Evolutionary conservation across 2,113 vertebrate genomes (phyloP).

Genomic region (Lampris megalopsis): DNA sequence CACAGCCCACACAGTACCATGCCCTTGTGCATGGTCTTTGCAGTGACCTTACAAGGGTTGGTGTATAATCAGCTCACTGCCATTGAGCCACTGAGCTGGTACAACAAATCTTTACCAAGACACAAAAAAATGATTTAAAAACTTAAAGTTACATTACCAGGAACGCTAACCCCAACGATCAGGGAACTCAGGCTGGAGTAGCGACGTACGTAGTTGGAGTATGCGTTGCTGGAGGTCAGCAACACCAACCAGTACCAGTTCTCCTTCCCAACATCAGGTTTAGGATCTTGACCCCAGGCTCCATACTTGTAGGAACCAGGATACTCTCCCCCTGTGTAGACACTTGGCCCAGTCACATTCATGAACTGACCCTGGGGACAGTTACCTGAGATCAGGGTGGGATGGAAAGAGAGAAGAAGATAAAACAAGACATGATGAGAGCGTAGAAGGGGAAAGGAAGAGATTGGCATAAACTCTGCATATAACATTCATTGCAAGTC

Average conservation of each 20-base stretch:
- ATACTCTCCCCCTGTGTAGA: constrained; percentile 70
- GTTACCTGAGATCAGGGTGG: constrained; percentile 45
- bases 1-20: too few relatives aligned
- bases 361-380: constrained; percentile 69
- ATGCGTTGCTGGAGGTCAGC: constrained; percentile 70
- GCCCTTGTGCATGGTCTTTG: too few relatives aligned
- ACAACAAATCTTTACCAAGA: too few relatives aligned
- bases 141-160: constrained; percentile 28
- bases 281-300: constrained; percentile 81
- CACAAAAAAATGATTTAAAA: not conserved
- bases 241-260: constrained; percentile 77
- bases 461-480: not conserved
- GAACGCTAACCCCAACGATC: constrained; percentile 61
- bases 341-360: constrained; percentile 64
- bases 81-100: too few relatives aligned
- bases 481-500: too few relatives aligned
- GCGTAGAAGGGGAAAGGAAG: not conserved
- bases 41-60: too few relatives aligned
- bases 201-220: constrained; percentile 66
- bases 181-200: constrained; percentile 75
- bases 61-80: too few relatives aligned
- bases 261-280: constrained; percentile 75
- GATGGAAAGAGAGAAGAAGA: not conserved
- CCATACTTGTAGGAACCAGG: constrained; percentile 73
- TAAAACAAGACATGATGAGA: not conserved